Base-by-base conservation (phyloP, 2,113 vertebrate genomes). In the Oncorhynchus tshawytscha region DNA sequence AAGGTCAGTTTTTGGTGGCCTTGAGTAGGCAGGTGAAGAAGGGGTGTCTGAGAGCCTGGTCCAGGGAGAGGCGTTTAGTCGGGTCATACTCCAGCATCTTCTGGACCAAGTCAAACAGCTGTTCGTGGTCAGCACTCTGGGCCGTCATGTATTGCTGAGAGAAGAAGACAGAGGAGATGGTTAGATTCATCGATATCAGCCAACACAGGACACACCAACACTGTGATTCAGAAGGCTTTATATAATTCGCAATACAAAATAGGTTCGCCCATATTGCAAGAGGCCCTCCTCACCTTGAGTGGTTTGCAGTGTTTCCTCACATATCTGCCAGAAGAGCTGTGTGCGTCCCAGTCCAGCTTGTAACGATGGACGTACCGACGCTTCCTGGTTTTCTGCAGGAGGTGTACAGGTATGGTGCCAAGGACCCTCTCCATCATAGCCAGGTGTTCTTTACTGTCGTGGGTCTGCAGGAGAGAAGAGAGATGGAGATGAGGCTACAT, bases 391-490 rank as follows among this genome's bases (percentile, higher is more conserved):
- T 97, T 97, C 89, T 97, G 95, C 82, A 99, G 95, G 84, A 98
- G 96, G 73, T 97, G 91, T 71, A 90, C 5, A 25, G 97, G 97
- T 77, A 99, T 93, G 64, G 97, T 96, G 39, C 97, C 97, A 34
- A 99, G 84, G 71, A 99, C 96, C 81, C 95, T 93, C 83, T 99
- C 96, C 97, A 98, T 99, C 97, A 98, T 99, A 67, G 97, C 97
- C n/a, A 99, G 88, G 77, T 99, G 97, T 76, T 99, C 97, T 86
- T 96, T 98, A 84, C 97, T 98, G 83, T 99, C 97, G 72, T 98
- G 97, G 1, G 97, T 99, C 97, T 99, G 83, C 51, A 80, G 24
- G 65, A 18, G 15, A 67, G 3, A 73, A 54, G 3, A 16, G 11
- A 18, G 16, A 54, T 54, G 15, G 51, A 54, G 16, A 5, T 18